Percentiles rank a stretch among this genome's conserved stretches.
phyloP scores from a whole-genome alignment of 2,888 invertebrate species.

The Archips crataeganus region DNA sequence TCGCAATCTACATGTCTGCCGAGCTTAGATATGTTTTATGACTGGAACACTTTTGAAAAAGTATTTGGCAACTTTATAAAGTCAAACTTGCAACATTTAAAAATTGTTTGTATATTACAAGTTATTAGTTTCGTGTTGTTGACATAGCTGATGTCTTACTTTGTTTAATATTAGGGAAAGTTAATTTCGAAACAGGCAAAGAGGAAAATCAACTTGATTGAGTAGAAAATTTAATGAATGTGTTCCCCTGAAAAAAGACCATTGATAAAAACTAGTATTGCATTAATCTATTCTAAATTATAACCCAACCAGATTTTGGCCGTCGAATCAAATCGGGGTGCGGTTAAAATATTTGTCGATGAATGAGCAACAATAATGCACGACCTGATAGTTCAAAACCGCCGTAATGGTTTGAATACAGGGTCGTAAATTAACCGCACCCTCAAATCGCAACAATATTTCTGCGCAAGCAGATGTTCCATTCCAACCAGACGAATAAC shows the following conservation, averaged over 20 bases:
- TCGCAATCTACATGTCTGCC: slow-evolving; percentile 44
- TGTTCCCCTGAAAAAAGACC: not conserved
- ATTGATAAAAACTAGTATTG: not conserved
- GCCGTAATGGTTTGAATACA: no score
- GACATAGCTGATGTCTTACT: not conserved
- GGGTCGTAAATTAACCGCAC: no score
- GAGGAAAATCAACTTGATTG: not conserved
- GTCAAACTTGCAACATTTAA: not conserved
- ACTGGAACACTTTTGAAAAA: slow-evolving; percentile 25
- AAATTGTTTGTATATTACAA: not conserved
- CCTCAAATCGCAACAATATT: not conserved
- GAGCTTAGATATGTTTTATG: slow-evolving; percentile 36
- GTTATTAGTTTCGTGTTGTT: not conserved
- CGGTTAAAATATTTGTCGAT: no score
- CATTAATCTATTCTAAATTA: not conserved
- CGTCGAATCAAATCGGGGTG: not conserved
- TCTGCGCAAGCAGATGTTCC: not conserved
- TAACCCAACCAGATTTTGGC: not conserved
- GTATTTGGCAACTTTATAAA: not conserved
- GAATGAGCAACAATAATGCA: no score
- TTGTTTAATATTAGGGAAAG: not conserved
- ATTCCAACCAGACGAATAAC: not conserved
- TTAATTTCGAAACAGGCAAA: not conserved
- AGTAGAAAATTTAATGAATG: no score
- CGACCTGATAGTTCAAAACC: no score